Conservation (phyloP, 2,113 vertebrate species). For the Boleophthalmus pectinirostris region DNA sequence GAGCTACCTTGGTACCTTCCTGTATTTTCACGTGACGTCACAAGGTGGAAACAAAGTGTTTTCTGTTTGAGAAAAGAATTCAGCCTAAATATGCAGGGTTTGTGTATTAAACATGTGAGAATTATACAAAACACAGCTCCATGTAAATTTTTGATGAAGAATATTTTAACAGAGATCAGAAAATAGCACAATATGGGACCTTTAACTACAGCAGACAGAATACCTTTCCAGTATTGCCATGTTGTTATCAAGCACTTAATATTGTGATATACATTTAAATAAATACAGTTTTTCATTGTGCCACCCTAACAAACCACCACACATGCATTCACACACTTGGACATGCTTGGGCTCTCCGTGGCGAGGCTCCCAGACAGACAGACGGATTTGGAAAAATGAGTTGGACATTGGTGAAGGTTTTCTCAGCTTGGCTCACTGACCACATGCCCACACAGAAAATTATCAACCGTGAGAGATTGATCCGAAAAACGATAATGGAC, state of each 20-base stretch:
- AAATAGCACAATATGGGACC: too few species aligned
- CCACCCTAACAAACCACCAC: background rate
- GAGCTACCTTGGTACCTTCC: too few species aligned
- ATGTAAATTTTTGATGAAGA: too few species aligned
- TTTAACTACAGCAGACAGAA: too few species aligned
- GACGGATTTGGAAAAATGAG: slow-evolving; percentile 62
- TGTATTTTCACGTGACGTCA: too few species aligned
- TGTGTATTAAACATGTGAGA: too few species aligned
- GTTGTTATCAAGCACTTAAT: background rate
- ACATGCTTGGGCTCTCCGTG: slow-evolving; percentile 21
- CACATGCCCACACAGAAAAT: slow-evolving; percentile 48
- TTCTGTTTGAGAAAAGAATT: too few species aligned
- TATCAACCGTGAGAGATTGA: slow-evolving; percentile 44
- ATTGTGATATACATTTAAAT: background rate
- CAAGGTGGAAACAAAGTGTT: too few species aligned
- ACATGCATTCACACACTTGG: slow-evolving; percentile 21
- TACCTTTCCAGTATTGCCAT: too few species aligned
- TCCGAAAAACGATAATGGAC: slow-evolving; percentile 52
- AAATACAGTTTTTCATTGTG: background rate
- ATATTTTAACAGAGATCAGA: too few species aligned
- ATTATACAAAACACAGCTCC: too few species aligned
- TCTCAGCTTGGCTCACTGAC: slow-evolving; percentile 40
- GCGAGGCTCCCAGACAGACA: slow-evolving; percentile 46
- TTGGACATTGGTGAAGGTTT: slow-evolving; percentile 31
- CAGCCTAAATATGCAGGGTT: too few species aligned